Base-by-base conservation (phyloP, 2,888 invertebrate species). In the Allolobophora icterica region DNA sequence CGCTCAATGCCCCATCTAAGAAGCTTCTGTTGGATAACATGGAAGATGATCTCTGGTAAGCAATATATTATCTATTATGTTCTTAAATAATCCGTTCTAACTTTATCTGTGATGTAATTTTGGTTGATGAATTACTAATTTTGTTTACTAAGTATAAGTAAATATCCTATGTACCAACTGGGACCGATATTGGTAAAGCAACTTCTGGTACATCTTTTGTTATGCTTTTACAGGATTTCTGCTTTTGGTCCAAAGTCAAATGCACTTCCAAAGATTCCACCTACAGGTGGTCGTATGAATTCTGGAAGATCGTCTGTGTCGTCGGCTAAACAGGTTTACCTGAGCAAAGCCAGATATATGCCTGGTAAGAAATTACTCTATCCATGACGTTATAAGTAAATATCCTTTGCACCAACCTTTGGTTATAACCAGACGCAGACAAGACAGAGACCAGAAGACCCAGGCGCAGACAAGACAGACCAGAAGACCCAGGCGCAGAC, bases 331-430 rank as follows among this genome's bases (percentile, higher is more conserved):
- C 97, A 97, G 94, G 97, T 97, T 92, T 98, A 98, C 95, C 95
- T 98, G 92, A 97, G 97, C 93, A 97, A 97, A 92, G 97, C 97
- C 93, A 96, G 98, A 94, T 98, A 97, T 95, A 97, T 97, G 93
- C 97, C 97, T 92, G 97, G 97, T 95, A 34, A 35, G 35, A 87
- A 35, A 87, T 87, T 34, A 21, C 87, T n/a, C 35, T 35, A 87
- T 87, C 34, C 34, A 13, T 71, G 30, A 11, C n/a, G 13, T 11
- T 71, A 58, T 30, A 30, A n/a, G n/a, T n/a, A n/a, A n/a, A n/a
- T n/a, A n/a, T n/a, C n/a, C n/a, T n/a, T n/a, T n/a, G n/a, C n/a
- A n/a, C n/a, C n/a, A n/a, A n/a, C n/a, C n/a, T n/a, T n/a, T n/a
- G n/a, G n/a, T 38, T 38, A 38, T 38, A 38, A 38, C 38, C 38